Base-by-base conservation (phyloP, 2,797 vertebrate species). In the Eupleurogrammus muticus region DNA sequence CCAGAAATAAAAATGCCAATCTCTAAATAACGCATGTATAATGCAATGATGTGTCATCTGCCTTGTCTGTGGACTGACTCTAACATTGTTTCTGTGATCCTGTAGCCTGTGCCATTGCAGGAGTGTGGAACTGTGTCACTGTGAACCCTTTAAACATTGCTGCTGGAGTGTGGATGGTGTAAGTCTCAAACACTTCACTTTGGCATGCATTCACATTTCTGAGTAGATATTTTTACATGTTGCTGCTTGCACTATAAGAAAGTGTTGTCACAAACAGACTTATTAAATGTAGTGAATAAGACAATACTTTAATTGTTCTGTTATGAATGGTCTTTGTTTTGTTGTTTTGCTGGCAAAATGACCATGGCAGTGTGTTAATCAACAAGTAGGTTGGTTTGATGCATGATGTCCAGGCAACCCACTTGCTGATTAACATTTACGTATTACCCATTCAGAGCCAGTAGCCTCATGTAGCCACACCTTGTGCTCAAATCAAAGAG, bases 81-180 rank as follows among this genome's bases (percentile, higher is more conserved):
- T 58, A 21, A 46, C 8, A 4, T 58, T 56, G 44, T 44, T 59
- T 72, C 40, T 58, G n/a, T 66, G 4, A 38, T 82, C 51, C 5
- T 73, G 19, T 80, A 99, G 98, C 97, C 1, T 99, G 98, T 76
- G 97, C 96, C 23, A 65, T 96, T 1, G 87, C 96, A 0, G 98
- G 98, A 70, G 92, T 99, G 72, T 99, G 97, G 96, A 99, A 92
- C 89, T 99, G 97, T 12, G 87, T 99, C 85, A 99, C 97, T 16
- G 92, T 99, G 84, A 94, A 97, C 89, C 97, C 98, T 17, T 88
- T 99, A 87, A 98, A 98, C 90, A 97, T 99, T 0, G 97, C 95
- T 0, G 98, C 98, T 0, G 98, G 98, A 4, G 96, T 98, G 14
- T 99, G 97, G 97, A 99, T 99, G 98, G 95, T 99, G 98, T 99